phyloP scores from a whole-genome alignment of 2,797 vertebrate genomes.

The Hoplostethus atlanticus region DNA sequence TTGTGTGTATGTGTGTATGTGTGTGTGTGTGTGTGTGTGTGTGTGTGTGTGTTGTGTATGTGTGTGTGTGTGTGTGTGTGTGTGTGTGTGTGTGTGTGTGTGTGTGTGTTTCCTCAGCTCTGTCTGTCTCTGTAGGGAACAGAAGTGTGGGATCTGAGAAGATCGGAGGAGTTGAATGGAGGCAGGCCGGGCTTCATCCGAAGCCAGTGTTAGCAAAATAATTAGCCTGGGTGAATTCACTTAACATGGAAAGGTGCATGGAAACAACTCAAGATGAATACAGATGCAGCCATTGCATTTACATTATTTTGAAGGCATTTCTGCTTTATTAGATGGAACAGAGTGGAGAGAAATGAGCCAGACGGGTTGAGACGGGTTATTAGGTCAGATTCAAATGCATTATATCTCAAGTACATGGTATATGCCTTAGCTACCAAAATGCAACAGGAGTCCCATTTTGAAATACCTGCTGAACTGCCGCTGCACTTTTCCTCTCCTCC shows the following conservation, averaged over 20 bases:
- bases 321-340: not conserved
- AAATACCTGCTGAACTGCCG: no score
- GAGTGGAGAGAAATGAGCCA: not conserved
- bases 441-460: no score
- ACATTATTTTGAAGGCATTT: slow-evolving; percentile 4
- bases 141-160: slow-evolving; percentile 69
- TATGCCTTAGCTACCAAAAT: no score
- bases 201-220: slow-evolving; percentile 64
- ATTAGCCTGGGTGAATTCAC: slow-evolving; percentile 67
- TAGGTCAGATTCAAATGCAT: not conserved
- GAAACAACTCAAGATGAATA: slow-evolving; percentile 43
- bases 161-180: slow-evolving; percentile 68
- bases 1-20: slow-evolving; percentile 47
- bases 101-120: slow-evolving; percentile 53
- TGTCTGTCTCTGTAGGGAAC: slow-evolving; percentile 65
- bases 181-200: slow-evolving; percentile 58
- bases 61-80: slow-evolving; percentile 30
- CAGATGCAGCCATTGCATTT: slow-evolving; percentile 41
- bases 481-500: no score
- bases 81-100: slow-evolving; percentile 5
- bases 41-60: slow-evolving; percentile 9
- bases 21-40: slow-evolving; percentile 2
- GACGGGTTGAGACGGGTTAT: not conserved
- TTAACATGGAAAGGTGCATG: slow-evolving; percentile 60
- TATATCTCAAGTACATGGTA: not conserved